Conservation (phyloP, 2,888 invertebrate species). For the Drosophila gaucha region DNA sequence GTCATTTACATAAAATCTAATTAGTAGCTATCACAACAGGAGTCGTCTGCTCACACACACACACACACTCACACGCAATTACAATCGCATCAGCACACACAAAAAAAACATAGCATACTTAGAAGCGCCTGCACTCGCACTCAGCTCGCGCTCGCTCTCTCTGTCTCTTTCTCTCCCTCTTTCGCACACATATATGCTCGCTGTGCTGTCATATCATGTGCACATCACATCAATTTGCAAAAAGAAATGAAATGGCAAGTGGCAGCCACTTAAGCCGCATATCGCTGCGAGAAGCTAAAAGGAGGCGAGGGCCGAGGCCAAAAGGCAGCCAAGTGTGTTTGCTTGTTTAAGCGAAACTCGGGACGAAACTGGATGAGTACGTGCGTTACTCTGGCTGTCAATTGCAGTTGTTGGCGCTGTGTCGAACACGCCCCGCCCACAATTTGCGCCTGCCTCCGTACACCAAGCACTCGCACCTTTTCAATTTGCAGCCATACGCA, state of each 20-base stretch:
- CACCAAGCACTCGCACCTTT: slow-evolving; percentile 29
- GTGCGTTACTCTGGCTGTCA: slow-evolving; percentile 58
- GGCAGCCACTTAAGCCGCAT: slow-evolving; percentile 64
- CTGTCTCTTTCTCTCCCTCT: not conserved
- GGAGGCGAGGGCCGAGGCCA: not conserved
- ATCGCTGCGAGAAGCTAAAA: slow-evolving; percentile 14
- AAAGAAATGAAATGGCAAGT: slow-evolving; percentile 68
- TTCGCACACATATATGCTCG: not conserved
- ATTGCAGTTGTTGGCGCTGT: slow-evolving; percentile 49
- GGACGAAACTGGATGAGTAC: slow-evolving; percentile 25
- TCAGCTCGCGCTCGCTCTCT: not conserved
- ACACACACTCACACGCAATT: slow-evolving; percentile 10
- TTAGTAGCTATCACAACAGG: slow-evolving; percentile 52
- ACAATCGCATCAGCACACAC: slow-evolving; percentile 12
- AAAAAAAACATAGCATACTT: slow-evolving; percentile 48
- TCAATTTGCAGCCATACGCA: slow-evolving; percentile 43
- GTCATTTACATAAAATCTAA: slow-evolving; percentile 64
- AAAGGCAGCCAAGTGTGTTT: slow-evolving; percentile 47
- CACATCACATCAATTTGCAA: slow-evolving; percentile 70
- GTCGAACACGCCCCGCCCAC: not conserved
- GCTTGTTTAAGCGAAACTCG: slow-evolving; percentile 56
- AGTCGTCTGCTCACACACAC: slow-evolving; percentile 11
- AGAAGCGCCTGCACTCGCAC: slow-evolving; percentile 29
- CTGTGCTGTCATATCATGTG: slow-evolving; percentile 64
- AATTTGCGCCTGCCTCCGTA: not conserved